Base-by-base conservation (phyloP, 2,888 invertebrate species). In the Andrena dorsata region DNA sequence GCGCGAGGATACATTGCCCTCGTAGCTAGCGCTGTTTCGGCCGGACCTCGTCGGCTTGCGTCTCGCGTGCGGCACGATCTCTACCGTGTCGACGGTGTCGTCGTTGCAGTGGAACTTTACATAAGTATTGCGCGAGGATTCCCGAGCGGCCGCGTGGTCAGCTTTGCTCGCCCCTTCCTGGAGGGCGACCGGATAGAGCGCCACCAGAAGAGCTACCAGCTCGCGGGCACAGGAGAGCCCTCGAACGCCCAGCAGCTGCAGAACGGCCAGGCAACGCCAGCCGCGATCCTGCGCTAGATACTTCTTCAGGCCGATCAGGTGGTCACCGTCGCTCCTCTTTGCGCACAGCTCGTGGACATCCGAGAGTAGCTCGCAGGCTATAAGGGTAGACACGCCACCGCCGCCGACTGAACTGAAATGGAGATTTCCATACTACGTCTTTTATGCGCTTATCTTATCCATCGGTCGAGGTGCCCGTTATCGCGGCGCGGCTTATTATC, bases 361-460 rank as follows among this genome's bases (percentile, higher is more conserved):
- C 84, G 95, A 95, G 70, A 96, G 94, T 77, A 96, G 92, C 93
- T 96, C 96, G 92, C 96, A 96, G 0, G 96, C 95, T 70, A 96
- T 95, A 83, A 96, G 94, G 13, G 95, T 95, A 72, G 96, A 95
- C 82, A 96, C 95, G 73, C 95, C 95, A 84, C 95, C 95, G 66
- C 95, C 94, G 86, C 95, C 95, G 81, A 95, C 94, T 10, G 82
- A 85, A 61, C 86, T 86, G 63, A 6, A 85, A 86, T 35, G 49
- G n/a, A 58, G 13, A 70, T 73, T 72, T 85, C 69, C 60, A 53
- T 53, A 35, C 28, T 32, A 23, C 66, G 49, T 76, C 41, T 77
- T 76, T 80, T 72, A 77, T 56, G 75, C 13, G 30, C 20, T 49
- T 69, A 82, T 80, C 76, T 79, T 72, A 73, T 80, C 64, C 75